These are phyloP conservation scores for Automeris io DNA, from an alignment of 2,888 invertebrate species.

Conservation along the genomic window DNA sequence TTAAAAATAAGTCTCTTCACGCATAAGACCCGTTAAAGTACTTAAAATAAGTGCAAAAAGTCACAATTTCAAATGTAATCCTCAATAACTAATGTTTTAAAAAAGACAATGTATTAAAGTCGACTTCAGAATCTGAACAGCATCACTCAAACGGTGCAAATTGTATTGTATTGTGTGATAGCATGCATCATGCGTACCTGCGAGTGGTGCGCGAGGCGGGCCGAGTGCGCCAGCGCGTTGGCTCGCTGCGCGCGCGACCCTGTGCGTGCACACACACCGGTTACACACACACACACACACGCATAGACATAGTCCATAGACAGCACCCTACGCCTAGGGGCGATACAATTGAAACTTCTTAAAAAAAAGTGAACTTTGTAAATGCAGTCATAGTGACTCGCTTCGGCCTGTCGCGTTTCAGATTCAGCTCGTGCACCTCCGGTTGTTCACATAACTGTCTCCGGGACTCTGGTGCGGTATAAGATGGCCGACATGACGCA, in stretches of 20 bases:
- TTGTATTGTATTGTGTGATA: not conserved
- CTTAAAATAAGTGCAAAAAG: not conserved
- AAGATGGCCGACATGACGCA: no score
- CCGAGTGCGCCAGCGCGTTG: conserved; percentile 17
- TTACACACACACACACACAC: not conserved
- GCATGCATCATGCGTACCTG: conserved; percentile 15
- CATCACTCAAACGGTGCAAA: not conserved
- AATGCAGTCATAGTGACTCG: no score
- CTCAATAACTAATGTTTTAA: no score
- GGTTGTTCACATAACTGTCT: no score
- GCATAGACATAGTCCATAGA: no score
- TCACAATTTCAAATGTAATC: not conserved
- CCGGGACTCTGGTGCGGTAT: no score
- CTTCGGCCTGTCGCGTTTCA: no score
- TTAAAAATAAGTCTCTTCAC: not conserved
- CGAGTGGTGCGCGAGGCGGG: conserved; percentile 17
- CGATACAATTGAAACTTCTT: no score
- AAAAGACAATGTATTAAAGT: not conserved
- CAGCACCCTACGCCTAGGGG: no score
- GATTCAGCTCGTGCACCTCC: no score
- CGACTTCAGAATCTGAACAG: not conserved
- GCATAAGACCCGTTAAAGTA: not conserved
- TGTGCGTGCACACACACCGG: conserved; percentile 11
- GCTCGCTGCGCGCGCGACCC: conserved; percentile 42
- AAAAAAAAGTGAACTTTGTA: no score